Evolutionary conservation across 1,140 invertebrate species (phyloP).

Genomic region (Drosophila jambulina): DNA sequence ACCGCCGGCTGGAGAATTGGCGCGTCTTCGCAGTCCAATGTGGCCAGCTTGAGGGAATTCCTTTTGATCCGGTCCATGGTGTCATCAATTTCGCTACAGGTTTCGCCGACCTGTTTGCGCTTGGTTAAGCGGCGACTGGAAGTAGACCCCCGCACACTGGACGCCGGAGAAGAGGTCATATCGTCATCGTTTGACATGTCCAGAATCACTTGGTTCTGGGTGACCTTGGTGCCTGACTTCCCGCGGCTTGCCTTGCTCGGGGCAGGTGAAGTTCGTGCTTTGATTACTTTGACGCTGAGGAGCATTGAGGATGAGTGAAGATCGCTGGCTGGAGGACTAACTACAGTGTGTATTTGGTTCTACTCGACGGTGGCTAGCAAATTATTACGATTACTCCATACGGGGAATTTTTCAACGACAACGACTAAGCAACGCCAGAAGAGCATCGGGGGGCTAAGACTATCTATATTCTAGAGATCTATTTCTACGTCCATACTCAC

Average conservation of each 20-base stretch:
- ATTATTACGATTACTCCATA: slow-evolving; percentile 32
- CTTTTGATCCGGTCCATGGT: slow-evolving; percentile 36
- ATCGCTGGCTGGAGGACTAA: slow-evolving; percentile 33
- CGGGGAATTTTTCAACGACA: slow-evolving; percentile 51
- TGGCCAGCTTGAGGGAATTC: slow-evolving; percentile 36
- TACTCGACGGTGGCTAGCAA: slow-evolving; percentile 30
- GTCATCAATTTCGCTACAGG: slow-evolving; percentile 46
- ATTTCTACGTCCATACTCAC: slow-evolving; percentile 60
- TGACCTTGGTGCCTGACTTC: background rate
- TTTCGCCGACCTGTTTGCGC: slow-evolving; percentile 16
- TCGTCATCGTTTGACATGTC: slow-evolving; percentile 30
- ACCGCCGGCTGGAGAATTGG: slow-evolving; percentile 26
- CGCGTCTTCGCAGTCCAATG: slow-evolving; percentile 54
- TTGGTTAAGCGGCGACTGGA: background rate
- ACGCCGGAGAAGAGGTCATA: background rate
- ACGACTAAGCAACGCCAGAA: slow-evolving; percentile 62
- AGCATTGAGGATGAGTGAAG: slow-evolving; percentile 31
- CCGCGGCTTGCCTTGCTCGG: background rate
- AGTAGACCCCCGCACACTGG: background rate
- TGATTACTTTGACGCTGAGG: slow-evolving; percentile 27
- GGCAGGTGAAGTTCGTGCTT: background rate
- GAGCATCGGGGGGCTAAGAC: slow-evolving; percentile 37
- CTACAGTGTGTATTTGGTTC: slow-evolving; percentile 32
- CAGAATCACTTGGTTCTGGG: slow-evolving; percentile 34
- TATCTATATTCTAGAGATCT: slow-evolving; percentile 6